A percentile compares a stretch with the other conserved stretches of the same genome.
These are phyloP conservation scores for Drosophila mimica DNA, from an alignment of 2,888 invertebrate genomes.

Conservation along the genomic window DNA sequence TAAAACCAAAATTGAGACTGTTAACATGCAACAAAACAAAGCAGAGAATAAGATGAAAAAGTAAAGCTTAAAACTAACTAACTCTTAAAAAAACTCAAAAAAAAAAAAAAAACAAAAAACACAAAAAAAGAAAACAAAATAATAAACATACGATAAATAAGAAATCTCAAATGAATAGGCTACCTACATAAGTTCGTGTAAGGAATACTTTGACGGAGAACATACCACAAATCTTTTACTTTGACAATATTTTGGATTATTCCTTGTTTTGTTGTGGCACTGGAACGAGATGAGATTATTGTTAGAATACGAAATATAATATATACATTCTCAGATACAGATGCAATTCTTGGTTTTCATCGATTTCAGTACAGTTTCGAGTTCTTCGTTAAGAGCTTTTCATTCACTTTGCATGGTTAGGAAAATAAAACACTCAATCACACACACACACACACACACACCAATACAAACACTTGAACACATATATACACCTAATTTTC, in stretches of 20 bases:
- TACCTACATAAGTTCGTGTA: constrained; percentile 74
- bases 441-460: constrained; percentile 25
- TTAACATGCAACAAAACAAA: constrained; percentile 65
- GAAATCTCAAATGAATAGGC: constrained; percentile 70
- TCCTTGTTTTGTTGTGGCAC: constrained; percentile 11
- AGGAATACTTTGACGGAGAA: constrained; percentile 49
- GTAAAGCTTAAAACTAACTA: constrained; percentile 54
- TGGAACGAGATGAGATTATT: constrained; percentile 5
- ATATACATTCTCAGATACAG: constrained; percentile 5
- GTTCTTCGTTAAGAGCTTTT: constrained; percentile 32
- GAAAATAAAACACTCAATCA: constrained; percentile 10
- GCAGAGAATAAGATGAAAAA: constrained; percentile 47
- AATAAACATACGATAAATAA: constrained; percentile 19
- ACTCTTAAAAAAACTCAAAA: constrained; percentile 45
- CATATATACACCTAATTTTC: constrained; percentile 15
- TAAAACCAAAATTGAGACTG: constrained; percentile 74
- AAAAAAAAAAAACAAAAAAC: constrained; percentile 30
- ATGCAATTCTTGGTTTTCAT: constrained; percentile 21
- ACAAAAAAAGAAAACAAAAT: constrained; percentile 22
- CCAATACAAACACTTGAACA: constrained; percentile 6
- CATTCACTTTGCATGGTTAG: constrained; percentile 48
- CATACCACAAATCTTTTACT: constrained; percentile 32
- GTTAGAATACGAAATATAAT: constrained; percentile 9
- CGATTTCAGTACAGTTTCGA: constrained; percentile 19
- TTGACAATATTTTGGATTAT: constrained; percentile 13